A percentile compares a stretch with the other conserved stretches of the same genome.
phyloP scores from a whole-genome alignment of 2,113 vertebrate genomes.

The Amphiprion percula region DNA sequence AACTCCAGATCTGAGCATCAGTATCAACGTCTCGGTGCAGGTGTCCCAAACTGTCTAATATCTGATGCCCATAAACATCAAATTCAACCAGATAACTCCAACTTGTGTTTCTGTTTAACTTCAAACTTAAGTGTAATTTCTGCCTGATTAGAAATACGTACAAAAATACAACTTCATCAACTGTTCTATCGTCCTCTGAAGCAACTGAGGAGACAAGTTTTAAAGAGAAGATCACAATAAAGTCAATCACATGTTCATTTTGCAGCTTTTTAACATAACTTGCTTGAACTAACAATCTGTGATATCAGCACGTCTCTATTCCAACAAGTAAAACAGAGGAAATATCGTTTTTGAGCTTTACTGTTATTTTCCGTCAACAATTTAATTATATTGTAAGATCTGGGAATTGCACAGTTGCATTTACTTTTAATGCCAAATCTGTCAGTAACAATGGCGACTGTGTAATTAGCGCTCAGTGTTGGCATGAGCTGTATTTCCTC shows the following conservation, averaged over 20 bases:
- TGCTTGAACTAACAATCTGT: no score
- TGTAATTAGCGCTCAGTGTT: not conserved
- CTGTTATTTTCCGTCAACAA: constrained; percentile 5
- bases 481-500: not conserved
- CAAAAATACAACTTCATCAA: not conserved
- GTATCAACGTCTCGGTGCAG: no score
- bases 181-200: not conserved
- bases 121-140: not conserved
- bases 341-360: not conserved
- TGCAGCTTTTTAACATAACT: no score
- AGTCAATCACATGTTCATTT: no score
- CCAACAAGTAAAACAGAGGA: not conserved
- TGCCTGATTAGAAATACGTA: not conserved
- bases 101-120: not conserved
- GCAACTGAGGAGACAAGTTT: no score
- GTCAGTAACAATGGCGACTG: not conserved
- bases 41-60: no score
- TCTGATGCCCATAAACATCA: not conserved
- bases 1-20: not conserved
- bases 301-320: no score
- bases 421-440: not conserved
- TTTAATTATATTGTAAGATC: constrained; percentile 9
- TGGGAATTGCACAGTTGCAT: no score
- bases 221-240: no score
- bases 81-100: not conserved